Evolutionary conservation across 2,888 invertebrate species (phyloP).

Genomic region (Caenorhabditis doughertyi): DNA sequence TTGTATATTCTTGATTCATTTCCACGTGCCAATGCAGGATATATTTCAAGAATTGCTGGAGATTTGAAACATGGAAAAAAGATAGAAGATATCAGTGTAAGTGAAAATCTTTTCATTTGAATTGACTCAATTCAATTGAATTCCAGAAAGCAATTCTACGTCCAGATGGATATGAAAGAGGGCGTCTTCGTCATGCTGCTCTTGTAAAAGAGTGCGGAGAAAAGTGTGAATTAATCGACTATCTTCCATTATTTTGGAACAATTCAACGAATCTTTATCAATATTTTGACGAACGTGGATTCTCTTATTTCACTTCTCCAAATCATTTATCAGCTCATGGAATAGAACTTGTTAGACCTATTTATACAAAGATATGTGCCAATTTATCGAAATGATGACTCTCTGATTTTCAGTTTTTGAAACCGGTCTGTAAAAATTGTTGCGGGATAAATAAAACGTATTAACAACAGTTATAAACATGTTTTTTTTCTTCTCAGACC

Average conservation of each 20-base stretch:
- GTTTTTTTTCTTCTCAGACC: too few relatives aligned
- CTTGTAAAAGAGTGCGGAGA: conserved; percentile 42
- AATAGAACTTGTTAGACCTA: conserved; percentile 39
- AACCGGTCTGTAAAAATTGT: too few relatives aligned
- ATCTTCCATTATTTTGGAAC: conserved; percentile 39
- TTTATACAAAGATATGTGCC: conserved; percentile 56
- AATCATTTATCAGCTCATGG: conserved; percentile 52
- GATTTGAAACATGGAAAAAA: conserved; percentile 39
- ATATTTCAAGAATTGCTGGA: conserved; percentile 10
- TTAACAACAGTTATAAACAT: too few relatives aligned
- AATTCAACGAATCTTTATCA: conserved; percentile 17
- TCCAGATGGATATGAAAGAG: conserved; percentile 40
- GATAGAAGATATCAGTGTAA: conserved; percentile 36
- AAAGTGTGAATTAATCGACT: conserved; percentile 62
- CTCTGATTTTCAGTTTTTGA: too few relatives aligned
- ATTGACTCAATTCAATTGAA: too few relatives aligned
- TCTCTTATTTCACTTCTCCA: conserved; percentile 41
- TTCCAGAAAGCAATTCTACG: conserved; percentile 32
- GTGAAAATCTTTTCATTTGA: background rate
- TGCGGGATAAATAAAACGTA: too few relatives aligned
- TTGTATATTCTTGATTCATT: conserved; percentile 47
- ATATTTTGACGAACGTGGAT: conserved; percentile 44
- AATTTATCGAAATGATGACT: background rate
- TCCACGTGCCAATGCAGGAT: conserved; percentile 23
- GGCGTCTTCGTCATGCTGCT: conserved; percentile 23